Evolutionary conservation across 92 coral and sea anemone species (phyloP).

Genomic region (Porites rus): DNA sequence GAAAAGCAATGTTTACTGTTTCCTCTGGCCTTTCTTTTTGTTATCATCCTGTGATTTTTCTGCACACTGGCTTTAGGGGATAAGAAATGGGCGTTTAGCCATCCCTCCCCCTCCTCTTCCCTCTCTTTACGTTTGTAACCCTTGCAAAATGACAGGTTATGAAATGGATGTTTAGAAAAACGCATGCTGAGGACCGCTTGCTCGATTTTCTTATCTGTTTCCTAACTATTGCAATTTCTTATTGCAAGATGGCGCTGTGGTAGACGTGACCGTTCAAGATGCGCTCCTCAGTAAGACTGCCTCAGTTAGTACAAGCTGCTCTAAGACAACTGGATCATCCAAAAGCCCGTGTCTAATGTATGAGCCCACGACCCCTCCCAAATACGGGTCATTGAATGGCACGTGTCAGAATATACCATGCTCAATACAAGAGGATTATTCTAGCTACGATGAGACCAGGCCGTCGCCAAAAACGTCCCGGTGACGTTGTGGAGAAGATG

Average conservation of each 20-base stretch:
- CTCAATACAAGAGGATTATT: constrained; percentile 31
- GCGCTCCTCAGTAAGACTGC: constrained; percentile 7
- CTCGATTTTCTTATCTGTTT: too few relatives aligned
- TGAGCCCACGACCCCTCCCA: constrained; percentile 11
- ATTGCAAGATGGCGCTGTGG: constrained; percentile 5
- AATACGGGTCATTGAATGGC: constrained; percentile 5
- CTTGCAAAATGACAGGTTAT: too few relatives aligned
- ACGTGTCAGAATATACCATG: background rate
- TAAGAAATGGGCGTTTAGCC: too few relatives aligned
- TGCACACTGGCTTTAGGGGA: too few relatives aligned
- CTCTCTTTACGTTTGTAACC: too few relatives aligned
- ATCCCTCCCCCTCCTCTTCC: too few relatives aligned
- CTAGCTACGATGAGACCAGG: background rate
- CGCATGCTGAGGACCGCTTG: too few relatives aligned
- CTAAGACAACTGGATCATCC: background rate
- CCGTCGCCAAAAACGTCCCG: constrained; percentile 15
- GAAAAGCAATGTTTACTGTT: too few relatives aligned
- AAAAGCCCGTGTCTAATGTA: background rate
- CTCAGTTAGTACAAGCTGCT: background rate
- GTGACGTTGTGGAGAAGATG: constrained; percentile 9
- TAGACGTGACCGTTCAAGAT: constrained; percentile 25
- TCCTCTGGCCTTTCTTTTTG: too few relatives aligned
- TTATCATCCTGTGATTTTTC: too few relatives aligned
- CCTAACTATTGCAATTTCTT: too few relatives aligned
- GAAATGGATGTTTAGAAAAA: too few relatives aligned